Conservation (phyloP, 2,888 invertebrate species). For the Erebia palarica region DNA sequence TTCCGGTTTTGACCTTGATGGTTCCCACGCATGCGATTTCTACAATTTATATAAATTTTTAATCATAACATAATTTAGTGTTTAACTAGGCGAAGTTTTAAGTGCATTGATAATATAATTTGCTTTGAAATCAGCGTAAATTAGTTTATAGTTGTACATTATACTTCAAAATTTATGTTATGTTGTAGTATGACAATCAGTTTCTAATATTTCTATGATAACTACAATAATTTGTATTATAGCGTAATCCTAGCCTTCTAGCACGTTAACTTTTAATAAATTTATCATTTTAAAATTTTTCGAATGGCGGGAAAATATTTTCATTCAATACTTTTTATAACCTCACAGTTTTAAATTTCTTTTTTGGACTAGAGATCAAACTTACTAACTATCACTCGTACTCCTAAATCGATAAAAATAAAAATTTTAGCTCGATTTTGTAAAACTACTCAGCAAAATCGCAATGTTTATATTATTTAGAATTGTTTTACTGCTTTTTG, state of each 20-base stretch:
- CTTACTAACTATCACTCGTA: no score
- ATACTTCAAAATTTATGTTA: not conserved
- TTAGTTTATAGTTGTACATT: not conserved
- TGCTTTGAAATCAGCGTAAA: not conserved
- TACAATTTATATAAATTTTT: constrained; percentile 20
- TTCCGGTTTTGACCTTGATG: constrained; percentile 29
- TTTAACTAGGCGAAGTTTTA: not conserved
- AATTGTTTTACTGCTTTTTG: no score
- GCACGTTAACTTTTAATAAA: not conserved
- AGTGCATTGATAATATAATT: not conserved
- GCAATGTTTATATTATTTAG: no score
- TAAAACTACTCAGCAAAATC: no score
- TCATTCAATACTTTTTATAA: not conserved
- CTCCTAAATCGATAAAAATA: no score
- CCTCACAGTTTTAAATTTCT: not conserved
- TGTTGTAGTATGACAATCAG: not conserved
- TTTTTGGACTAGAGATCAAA: no score
- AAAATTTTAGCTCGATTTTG: no score
- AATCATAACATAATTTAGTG: constrained; percentile 1
- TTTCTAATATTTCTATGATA: not conserved
- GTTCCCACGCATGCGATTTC: constrained; percentile 34
- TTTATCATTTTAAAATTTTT: not conserved
- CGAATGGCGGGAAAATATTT: not conserved
- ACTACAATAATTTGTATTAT: not conserved
- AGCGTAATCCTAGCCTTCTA: not conserved